phyloP scores from a whole-genome alignment of 2,113 vertebrate genomes.

The Neolamprologus brichardi region DNA sequence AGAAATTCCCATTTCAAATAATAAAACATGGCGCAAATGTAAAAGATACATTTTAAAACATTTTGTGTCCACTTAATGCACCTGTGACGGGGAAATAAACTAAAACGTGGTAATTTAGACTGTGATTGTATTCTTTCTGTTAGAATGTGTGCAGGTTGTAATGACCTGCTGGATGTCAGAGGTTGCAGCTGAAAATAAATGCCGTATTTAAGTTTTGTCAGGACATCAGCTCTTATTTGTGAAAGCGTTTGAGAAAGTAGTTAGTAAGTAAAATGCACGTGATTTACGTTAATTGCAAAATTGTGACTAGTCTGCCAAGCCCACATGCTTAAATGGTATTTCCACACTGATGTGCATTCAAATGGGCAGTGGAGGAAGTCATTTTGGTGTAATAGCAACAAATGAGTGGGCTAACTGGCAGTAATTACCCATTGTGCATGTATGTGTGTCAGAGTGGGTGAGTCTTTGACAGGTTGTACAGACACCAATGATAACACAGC shows the following conservation, averaged over 20 bases:
- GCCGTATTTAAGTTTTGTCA: neutral
- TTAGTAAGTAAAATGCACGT: slow-evolving; percentile 4
- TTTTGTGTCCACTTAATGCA: neutral
- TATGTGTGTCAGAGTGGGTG: slow-evolving; percentile 40
- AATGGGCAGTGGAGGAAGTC: slow-evolving; percentile 67
- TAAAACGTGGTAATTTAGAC: accelerated
- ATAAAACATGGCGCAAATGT: neutral
- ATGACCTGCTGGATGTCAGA: neutral
- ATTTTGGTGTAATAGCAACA: slow-evolving; percentile 58
- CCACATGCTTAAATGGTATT: slow-evolving; percentile 34
- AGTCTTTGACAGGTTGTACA: slow-evolving; percentile 41
- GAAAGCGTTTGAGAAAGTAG: slow-evolving; percentile 16
- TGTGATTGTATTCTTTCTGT: neutral
- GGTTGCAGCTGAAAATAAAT: slow-evolving; percentile 12
- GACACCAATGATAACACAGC: slow-evolving; percentile 70
- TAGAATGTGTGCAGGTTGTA: neutral
- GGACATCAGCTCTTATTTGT: neutral
- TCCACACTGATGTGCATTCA: slow-evolving; percentile 35
- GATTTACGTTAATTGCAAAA: slow-evolving; percentile 49
- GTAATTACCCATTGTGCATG: slow-evolving; percentile 60
- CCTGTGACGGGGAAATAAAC: neutral
- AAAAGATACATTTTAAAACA: neutral
- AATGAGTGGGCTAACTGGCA: slow-evolving; percentile 57
- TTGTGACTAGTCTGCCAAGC: slow-evolving; percentile 39
- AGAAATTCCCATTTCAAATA: neutral